Base-by-base conservation (phyloP, 1,140 invertebrate species). In the Paracyclopina nana region DNA sequence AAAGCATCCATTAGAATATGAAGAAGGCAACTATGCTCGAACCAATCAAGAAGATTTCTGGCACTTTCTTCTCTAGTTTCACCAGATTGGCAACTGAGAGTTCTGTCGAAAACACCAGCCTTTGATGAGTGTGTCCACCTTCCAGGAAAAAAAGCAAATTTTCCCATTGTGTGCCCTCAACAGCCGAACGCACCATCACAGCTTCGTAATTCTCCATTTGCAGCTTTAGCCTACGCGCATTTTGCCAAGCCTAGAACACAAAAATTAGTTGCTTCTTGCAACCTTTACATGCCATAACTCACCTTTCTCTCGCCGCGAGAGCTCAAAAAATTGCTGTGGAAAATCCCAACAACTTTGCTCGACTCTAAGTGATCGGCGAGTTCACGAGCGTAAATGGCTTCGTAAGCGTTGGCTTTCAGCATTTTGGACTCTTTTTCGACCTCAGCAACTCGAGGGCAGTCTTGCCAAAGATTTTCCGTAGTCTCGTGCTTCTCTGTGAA, bases 171-270 rank as follows among this genome's bases (percentile, higher is more conserved):
- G 42, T 44, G 2, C 18, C 42, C 5, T 2, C 5, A 5, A 44
- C n/a, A 20, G 12, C 42, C 12, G 42, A 14, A 12, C n/a, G 2
- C 2, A 2, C 16, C 14, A 12, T 20, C 12, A n/a, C 14, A 6
- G n/a, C 14, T 5, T 44, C 24, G 12, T 44, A 44, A 4, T 44
- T 3, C 42, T 44, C 24, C 5, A 44, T n/a, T 22, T 44, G 14
- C 42, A 44, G 16, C 12, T 24, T 22, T 2, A 44, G 24, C 3
- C 42, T 14, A 44, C 42, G 42, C 14, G 42, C 42, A 25, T 44
- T 44, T 44, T 44, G 42, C 16, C 16, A 44, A 3, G 16, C 24
- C 42, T 44, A 44, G n/a, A n/a, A n/a, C n/a, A n/a, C n/a, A n/a
- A n/a, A n/a, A n/a, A n/a, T n/a, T n/a, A n/a, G n/a, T n/a, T n/a